Percentiles rank a stretch among this genome's conserved stretches.
Conservation (phyloP, 2,888 invertebrate genomes). For the Hermaeophaga mercurialis region DNA sequence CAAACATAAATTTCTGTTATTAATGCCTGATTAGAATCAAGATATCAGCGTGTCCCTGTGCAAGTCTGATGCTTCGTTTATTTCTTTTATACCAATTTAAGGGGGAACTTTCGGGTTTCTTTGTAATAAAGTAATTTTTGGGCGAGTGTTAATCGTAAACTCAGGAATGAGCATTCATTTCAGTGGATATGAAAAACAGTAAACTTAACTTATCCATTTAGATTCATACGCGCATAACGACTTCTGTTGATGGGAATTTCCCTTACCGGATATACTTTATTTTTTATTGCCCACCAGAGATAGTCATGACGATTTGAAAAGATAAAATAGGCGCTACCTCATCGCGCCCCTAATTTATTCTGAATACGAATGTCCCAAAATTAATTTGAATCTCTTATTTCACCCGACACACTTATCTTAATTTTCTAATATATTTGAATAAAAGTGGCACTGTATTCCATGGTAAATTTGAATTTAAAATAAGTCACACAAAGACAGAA, state of each 20-base stretch:
- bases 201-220: slow-evolving; percentile 22
- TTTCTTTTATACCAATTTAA: too few relatives aligned
- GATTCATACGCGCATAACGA: slow-evolving; percentile 22
- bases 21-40: too few relatives aligned
- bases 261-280: slow-evolving; percentile 25
- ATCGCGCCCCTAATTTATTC: slow-evolving; percentile 32
- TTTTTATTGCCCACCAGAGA: slow-evolving; percentile 27
- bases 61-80: too few relatives aligned
- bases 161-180: slow-evolving; percentile 3
- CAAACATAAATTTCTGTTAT: too few relatives aligned
- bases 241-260: slow-evolving; percentile 26
- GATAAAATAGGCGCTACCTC: slow-evolving; percentile 32
- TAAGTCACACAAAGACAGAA: not conserved
- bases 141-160: not conserved
- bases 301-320: slow-evolving; percentile 29
- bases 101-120: not conserved
- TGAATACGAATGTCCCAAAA: slow-evolving; percentile 28
- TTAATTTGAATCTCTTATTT: slow-evolving; percentile 33
- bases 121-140: not conserved
- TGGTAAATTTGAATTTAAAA: slow-evolving; percentile 43
- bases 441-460: slow-evolving; percentile 40
- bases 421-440: slow-evolving; percentile 39
- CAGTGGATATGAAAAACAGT: slow-evolving; percentile 20
- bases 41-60: too few relatives aligned
- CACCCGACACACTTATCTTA: slow-evolving; percentile 34